These are phyloP conservation scores for Dyspetes luteomarginatus DNA, from an alignment of 2,888 invertebrate genomes.

Conservation along the genomic window DNA sequence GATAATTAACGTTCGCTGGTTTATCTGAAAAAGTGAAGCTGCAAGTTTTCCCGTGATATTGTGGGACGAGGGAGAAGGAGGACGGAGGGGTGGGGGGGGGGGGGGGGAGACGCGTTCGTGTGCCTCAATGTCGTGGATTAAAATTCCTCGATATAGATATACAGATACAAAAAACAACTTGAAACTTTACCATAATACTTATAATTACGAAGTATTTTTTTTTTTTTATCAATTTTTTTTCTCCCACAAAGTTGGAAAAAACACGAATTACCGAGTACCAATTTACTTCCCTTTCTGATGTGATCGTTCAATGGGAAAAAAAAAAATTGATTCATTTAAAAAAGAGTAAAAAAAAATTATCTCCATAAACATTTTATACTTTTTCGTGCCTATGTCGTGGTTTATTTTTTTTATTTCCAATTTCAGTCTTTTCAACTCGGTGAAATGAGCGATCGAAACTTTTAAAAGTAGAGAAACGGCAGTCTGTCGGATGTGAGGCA, in stretches of 20 bases:
- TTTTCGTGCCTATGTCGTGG: too few relatives aligned
- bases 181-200: slow-evolving; percentile 36
- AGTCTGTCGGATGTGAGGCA: too few relatives aligned
- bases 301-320: too few relatives aligned
- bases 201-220: slow-evolving; percentile 44
- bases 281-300: background rate
- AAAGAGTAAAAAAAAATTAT: too few relatives aligned
- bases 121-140: slow-evolving; percentile 40
- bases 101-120: slow-evolving; percentile 26
- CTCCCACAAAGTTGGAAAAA: background rate
- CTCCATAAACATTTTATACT: too few relatives aligned
- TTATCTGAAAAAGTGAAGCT: slow-evolving; percentile 49
- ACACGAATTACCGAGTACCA: slow-evolving; percentile 5
- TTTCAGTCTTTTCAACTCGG: too few relatives aligned
- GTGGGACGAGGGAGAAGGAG: slow-evolving; percentile 4
- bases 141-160: slow-evolving; percentile 38
- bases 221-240: slow-evolving; percentile 16
- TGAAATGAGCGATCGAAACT: too few relatives aligned
- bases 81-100: too few relatives aligned
- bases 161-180: slow-evolving; percentile 12
- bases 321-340: too few relatives aligned
- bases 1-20: slow-evolving; percentile 55
- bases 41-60: slow-evolving; percentile 25
- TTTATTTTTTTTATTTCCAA: too few relatives aligned
- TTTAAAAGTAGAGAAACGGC: too few relatives aligned